Base-by-base conservation (phyloP, 2,888 invertebrate genomes). In the Lamproptera curius region DNA sequence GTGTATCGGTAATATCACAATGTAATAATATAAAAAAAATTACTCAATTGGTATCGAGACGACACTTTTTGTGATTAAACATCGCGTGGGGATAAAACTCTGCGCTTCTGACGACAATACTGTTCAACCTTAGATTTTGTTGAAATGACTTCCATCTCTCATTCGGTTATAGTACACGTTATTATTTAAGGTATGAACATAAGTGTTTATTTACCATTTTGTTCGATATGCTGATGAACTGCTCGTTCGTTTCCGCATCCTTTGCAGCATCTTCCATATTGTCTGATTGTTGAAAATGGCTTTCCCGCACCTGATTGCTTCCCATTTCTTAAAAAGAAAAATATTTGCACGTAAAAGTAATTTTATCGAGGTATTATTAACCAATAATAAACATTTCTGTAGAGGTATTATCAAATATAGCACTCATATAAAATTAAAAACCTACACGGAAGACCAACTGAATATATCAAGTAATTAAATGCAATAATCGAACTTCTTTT, bases 221-320 rank as follows among this genome's bases (percentile, higher is more conserved):
- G 51, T 82, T 85, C 4, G 85, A 80, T 33, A 86, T 83, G 61
- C 72, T 84, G 57, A 86, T 85, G 54, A 70, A 79, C 16, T 71
- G 70, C 1, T 79, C 76, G 0, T 59, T 47, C 10, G 65, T 47
- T 1, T 71, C 70, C 0, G 67, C 67, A 3, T 67, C 61, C 6
- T 52, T 11, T 58, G 53, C 20, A 26, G 51, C 15, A n/a, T 51
- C n/a, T 56, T 62, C 1, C 34, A 45, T 26, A n/a, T 46, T 17
- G 10, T 62, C 57, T 0, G 77, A 70, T 2, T 69, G 66, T 46
- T 76, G 76, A 63, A 82, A 84, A 54, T 82, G 78, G 1, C 80
- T 73, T 8, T 77, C 67, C 5, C 77, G 72, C 1, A 68, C 67
- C 47, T 80, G 73, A 5, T 58, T 56, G 44, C 63, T 61, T 26